Evolutionary conservation across 1,140 invertebrate genomes (phyloP).

Genomic region (Aphaenogaster floridana): DNA sequence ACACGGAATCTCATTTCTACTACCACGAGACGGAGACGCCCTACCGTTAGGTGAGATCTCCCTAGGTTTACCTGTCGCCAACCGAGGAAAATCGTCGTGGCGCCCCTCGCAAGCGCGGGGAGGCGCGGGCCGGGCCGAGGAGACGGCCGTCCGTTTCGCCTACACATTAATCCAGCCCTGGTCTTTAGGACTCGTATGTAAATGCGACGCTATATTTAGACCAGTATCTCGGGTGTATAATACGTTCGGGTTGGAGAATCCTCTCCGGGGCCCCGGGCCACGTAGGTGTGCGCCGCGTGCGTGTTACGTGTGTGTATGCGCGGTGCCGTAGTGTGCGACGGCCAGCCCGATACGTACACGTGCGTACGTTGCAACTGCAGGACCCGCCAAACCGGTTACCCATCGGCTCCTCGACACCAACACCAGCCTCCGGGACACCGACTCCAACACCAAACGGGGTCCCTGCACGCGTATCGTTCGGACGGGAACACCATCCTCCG

Average conservation of each 20-base stretch:
- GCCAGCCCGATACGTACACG: conserved; percentile 75
- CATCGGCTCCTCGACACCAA: conserved; percentile 82
- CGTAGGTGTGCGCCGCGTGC: conserved; percentile 42
- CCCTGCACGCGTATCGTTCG: conserved; percentile 69
- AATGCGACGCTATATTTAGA: conserved; percentile 86
- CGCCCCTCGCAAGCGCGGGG: conserved; percentile 29
- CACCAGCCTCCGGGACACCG: conserved; percentile 77
- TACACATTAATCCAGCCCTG: conserved; percentile 85
- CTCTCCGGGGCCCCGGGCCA: conserved; percentile 60
- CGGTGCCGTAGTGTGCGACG: conserved; percentile 67
- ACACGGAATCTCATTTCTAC: conserved; percentile 27
- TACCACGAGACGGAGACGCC: conserved; percentile 3
- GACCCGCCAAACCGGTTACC: conserved; percentile 86
- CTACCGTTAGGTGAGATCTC: conserved; percentile 45
- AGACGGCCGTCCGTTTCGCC: conserved; percentile 78
- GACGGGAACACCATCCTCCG: conserved; percentile 73
- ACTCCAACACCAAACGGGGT: conserved; percentile 81
- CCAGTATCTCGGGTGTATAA: conserved; percentile 83
- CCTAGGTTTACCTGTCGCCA: conserved; percentile 67
- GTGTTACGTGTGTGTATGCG: conserved; percentile 64
- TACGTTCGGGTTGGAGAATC: conserved; percentile 79
- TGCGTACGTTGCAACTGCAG: conserved; percentile 83
- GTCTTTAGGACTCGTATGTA: conserved; percentile 85
- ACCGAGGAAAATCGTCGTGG: conserved; percentile 62
- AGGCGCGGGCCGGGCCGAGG: background rate